Conservation (phyloP, 1,140 invertebrate genomes). For the Centruroides vittatus region DNA sequence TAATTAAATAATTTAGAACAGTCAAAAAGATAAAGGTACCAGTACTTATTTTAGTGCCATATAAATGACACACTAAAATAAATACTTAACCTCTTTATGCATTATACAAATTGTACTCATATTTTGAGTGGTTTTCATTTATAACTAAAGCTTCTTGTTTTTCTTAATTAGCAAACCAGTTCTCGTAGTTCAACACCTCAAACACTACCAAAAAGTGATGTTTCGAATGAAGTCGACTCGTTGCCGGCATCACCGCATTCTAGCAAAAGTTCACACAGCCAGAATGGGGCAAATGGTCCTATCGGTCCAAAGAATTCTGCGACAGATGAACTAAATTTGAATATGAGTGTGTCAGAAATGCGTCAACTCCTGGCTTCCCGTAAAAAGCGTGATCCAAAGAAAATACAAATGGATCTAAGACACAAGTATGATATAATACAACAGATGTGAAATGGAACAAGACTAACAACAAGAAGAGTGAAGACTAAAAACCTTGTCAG, state of each 20-base stretch:
- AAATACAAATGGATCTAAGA: constrained; percentile 69
- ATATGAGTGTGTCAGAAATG: constrained; percentile 75
- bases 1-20: too few species aligned
- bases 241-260: constrained; percentile 9
- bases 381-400: constrained; percentile 77
- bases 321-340: constrained; percentile 45
- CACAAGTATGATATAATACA: constrained; percentile 87
- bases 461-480: too few species aligned
- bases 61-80: too few species aligned
- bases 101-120: too few species aligned
- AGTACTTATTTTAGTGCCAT: too few species aligned
- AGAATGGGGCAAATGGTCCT: constrained; percentile 14
- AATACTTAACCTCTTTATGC: too few species aligned
- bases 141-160: neutral
- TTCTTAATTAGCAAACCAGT: constrained; percentile 1
- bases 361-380: constrained; percentile 63
- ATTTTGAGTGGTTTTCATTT: too few species aligned
- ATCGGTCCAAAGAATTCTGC: neutral
- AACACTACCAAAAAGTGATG: neutral
- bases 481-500: too few species aligned
- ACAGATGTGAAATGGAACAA: constrained; percentile 42
- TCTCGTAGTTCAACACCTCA: constrained; percentile 12
- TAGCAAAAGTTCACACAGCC: constrained; percentile 7
- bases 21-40: too few species aligned
- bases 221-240: constrained; percentile 1